Percentiles rank a stretch among this genome's conserved stretches.
Evolutionary conservation across 2,888 invertebrate species (phyloP).

Genomic region (Anarsia innoxiella): DNA sequence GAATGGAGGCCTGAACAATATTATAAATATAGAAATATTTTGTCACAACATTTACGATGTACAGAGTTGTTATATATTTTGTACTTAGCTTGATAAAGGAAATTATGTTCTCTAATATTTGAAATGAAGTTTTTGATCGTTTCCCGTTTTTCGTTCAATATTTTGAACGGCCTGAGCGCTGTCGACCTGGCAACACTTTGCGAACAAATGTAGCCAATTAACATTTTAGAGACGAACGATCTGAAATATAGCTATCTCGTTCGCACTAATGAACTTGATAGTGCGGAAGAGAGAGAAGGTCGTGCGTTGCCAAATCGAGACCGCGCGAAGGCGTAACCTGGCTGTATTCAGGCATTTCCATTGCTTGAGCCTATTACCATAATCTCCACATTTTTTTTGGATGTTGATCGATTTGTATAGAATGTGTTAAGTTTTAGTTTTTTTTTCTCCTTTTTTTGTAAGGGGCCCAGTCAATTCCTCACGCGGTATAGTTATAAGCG

Average conservation of each 20-base stretch:
- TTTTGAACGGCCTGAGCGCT: conserved; percentile 18
- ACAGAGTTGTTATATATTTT: conserved; percentile 51
- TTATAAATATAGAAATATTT: conserved; percentile 47
- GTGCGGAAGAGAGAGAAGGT: conserved; percentile 8
- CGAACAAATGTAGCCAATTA: conserved; percentile 6
- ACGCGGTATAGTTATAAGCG: conserved; percentile 22
- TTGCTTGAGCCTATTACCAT: conserved; percentile 29
- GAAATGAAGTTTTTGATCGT: conserved; percentile 40
- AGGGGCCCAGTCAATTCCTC: conserved; percentile 66
- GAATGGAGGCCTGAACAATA: conserved; percentile 60
- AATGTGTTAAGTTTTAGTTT: conserved; percentile 59
- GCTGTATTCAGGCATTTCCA: conserved; percentile 40
- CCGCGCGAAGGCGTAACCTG: conserved; percentile 12
- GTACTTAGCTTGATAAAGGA: conserved; percentile 43
- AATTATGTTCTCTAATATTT: conserved; percentile 58
- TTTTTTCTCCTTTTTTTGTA: conserved; percentile 43
- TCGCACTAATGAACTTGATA: background rate
- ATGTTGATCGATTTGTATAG: conserved; percentile 61
- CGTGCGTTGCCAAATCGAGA: conserved; percentile 15
- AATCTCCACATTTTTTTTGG: conserved; percentile 34
- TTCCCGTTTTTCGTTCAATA: conserved; percentile 26
- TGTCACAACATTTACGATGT: conserved; percentile 60
- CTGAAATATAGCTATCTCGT: background rate
- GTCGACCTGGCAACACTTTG: conserved; percentile 10
- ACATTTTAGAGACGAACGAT: background rate